These are phyloP conservation scores for Lasioglossum baleicum DNA, from an alignment of 1,140 invertebrate species.

Conservation along the genomic window DNA sequence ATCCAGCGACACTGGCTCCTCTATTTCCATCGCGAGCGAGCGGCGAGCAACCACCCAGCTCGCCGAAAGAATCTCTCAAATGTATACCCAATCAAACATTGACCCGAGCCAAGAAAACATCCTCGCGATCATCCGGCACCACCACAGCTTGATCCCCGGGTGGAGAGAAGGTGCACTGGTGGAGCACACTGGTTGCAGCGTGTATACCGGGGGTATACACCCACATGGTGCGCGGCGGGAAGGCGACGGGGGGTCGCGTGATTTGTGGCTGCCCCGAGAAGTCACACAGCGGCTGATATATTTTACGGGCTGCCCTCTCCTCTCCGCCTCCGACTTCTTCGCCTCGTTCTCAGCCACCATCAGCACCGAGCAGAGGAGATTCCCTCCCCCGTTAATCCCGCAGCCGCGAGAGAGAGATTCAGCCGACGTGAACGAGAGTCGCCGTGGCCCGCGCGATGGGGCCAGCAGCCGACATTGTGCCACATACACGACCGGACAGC, in stretches of 20 bases:
- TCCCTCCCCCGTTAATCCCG: neutral
- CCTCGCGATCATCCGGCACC: slow-evolving; percentile 16
- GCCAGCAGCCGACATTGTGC: slow-evolving; percentile 74
- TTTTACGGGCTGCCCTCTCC: slow-evolving; percentile 74
- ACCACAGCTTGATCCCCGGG: neutral
- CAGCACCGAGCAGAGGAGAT: slow-evolving; percentile 18
- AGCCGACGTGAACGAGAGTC: slow-evolving; percentile 10
- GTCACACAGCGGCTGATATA: slow-evolving; percentile 80
- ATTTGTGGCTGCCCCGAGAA: slow-evolving; percentile 79
- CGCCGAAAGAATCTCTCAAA: neutral
- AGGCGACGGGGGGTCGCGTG: slow-evolving; percentile 78
- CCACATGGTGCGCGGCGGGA: slow-evolving; percentile 71
- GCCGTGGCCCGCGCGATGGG: slow-evolving; percentile 57
- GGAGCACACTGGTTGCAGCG: slow-evolving; percentile 45
- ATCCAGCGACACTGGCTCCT: no score
- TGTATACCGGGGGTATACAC: slow-evolving; percentile 68
- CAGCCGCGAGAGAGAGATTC: neutral
- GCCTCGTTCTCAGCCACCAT: slow-evolving; percentile 52
- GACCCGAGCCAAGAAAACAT: slow-evolving; percentile 19
- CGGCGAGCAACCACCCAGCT: neutral
- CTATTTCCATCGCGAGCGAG: neutral
- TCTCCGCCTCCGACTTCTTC: slow-evolving; percentile 30
- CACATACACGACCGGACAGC: slow-evolving; percentile 74
- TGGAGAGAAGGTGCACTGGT: slow-evolving; percentile 32
- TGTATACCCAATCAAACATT: slow-evolving; percentile 32